phyloP scores from a whole-genome alignment of 2,888 invertebrate species.

The Sarcophaga subvicina region DNA sequence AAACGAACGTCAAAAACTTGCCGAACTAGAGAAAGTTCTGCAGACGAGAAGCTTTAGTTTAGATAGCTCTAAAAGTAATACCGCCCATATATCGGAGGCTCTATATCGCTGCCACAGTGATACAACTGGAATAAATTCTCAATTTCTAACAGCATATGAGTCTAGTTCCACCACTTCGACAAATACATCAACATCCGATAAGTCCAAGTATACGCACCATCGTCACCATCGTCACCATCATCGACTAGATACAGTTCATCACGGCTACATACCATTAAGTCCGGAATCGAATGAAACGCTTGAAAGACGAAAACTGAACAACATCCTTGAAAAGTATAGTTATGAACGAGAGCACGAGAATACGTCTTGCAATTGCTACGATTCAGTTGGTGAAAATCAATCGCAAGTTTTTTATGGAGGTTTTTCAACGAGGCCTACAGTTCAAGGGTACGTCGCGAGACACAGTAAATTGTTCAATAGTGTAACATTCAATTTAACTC shows the following conservation, averaged over 20 bases:
- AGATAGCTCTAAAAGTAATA: slow-evolving; percentile 86
- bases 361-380: slow-evolving; percentile 15
- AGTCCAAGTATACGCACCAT: slow-evolving; percentile 58
- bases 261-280: slow-evolving; percentile 82
- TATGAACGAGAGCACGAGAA: slow-evolving; percentile 82
- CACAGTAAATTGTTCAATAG: slow-evolving; percentile 94
- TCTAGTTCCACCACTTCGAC: slow-evolving; percentile 82
- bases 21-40: slow-evolving; percentile 90
- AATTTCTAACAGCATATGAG: slow-evolving; percentile 80
- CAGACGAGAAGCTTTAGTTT: slow-evolving; percentile 91
- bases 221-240: slow-evolving; percentile 67
- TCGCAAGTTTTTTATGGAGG: slow-evolving; percentile 84
- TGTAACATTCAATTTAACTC: slow-evolving; percentile 93
- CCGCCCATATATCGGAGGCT: slow-evolving; percentile 82
- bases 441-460: slow-evolving; percentile 94
- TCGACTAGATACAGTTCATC: slow-evolving; percentile 68
- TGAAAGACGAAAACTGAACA: slow-evolving; percentile 91
- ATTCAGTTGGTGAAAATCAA: slow-evolving; percentile 30
- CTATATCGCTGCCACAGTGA: slow-evolving; percentile 91
- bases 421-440: slow-evolving; percentile 90
- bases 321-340: slow-evolving; percentile 92
- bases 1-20: slow-evolving; percentile 93
- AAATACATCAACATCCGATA: slow-evolving; percentile 76
- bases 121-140: slow-evolving; percentile 86
- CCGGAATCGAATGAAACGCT: slow-evolving; percentile 92